Conservation (phyloP, 2,888 invertebrate species). For the Monochamus alternatus region DNA sequence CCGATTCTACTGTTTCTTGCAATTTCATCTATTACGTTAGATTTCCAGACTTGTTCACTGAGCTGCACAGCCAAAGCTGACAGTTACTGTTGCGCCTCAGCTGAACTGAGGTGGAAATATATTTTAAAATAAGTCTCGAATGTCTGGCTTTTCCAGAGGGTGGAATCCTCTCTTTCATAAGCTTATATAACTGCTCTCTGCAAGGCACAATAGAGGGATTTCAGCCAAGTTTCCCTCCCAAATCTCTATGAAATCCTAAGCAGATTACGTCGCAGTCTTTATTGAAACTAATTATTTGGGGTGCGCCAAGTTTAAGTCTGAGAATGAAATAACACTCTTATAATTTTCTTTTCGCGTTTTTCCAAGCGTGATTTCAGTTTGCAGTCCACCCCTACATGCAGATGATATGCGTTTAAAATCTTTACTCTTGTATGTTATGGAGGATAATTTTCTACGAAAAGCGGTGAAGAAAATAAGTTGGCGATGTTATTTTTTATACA, state of each 20-base stretch:
- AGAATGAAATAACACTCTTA: too few relatives aligned
- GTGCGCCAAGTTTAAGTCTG: not conserved
- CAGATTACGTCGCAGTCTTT: constrained; percentile 10
- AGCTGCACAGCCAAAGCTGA: not conserved
- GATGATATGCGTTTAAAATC: too few relatives aligned
- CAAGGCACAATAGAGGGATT: not conserved
- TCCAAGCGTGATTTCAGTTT: too few relatives aligned
- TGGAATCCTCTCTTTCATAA: constrained; percentile 1
- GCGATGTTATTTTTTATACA: too few relatives aligned
- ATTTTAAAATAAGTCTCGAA: constrained; percentile 5
- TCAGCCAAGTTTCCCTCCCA: not conserved
- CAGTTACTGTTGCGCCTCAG: not conserved
- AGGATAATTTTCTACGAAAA: too few relatives aligned
- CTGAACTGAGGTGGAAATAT: not conserved
- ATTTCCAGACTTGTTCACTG: too few relatives aligned
- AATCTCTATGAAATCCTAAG: constrained; percentile 13
- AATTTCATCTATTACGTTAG: too few relatives aligned
- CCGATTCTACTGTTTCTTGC: too few relatives aligned
- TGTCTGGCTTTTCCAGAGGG: not conserved
- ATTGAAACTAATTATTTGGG: constrained; percentile 9
- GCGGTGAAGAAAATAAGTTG: too few relatives aligned
- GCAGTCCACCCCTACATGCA: too few relatives aligned
- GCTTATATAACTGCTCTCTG: constrained; percentile 3
- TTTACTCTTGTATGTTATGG: too few relatives aligned
- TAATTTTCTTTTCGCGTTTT: too few relatives aligned